Percentiles rank a stretch among this genome's conserved stretches.
These are phyloP conservation scores for Gisinianus flammeolus DNA, from an alignment of 2,888 invertebrate species.

Conservation along the genomic window DNA sequence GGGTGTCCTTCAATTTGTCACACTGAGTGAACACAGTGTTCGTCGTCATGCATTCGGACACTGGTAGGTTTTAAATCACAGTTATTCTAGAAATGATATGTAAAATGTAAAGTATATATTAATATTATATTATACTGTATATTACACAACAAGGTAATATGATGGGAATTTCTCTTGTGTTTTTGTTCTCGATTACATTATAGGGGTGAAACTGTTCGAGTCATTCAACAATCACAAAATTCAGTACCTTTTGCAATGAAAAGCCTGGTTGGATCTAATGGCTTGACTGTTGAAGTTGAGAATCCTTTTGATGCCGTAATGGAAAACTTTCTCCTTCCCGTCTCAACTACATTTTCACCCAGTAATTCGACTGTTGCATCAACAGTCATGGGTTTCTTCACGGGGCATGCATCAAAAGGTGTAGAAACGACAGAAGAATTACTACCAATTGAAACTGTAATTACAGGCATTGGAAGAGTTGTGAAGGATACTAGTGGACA, in stretches of 20 bases:
- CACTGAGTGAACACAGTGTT: slow-evolving; percentile 56
- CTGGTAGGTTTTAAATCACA: slow-evolving; percentile 51
- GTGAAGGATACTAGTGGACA: slow-evolving; percentile 46
- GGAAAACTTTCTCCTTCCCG: slow-evolving; percentile 53
- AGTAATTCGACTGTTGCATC: slow-evolving; percentile 47
- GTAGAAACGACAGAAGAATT: slow-evolving; percentile 56
- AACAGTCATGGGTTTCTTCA: slow-evolving; percentile 57
- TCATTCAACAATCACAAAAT: slow-evolving; percentile 51
- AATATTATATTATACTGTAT: too few relatives aligned
- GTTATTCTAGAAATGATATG: too few relatives aligned
- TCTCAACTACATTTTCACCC: slow-evolving; percentile 56
- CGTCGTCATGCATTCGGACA: slow-evolving; percentile 53
- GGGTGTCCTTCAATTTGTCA: slow-evolving; percentile 55
- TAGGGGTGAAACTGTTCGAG: slow-evolving; percentile 55
- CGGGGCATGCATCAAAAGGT: slow-evolving; percentile 54
- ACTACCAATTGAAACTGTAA: slow-evolving; percentile 52
- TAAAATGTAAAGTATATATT: too few relatives aligned
- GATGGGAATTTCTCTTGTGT: too few relatives aligned
- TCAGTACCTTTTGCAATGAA: slow-evolving; percentile 55
- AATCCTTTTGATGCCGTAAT: slow-evolving; percentile 52
- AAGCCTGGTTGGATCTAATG: slow-evolving; percentile 20
- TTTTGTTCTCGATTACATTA: not conserved
- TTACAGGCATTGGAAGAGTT: slow-evolving; percentile 55
- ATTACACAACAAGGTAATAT: too few relatives aligned
- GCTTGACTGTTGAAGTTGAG: slow-evolving; percentile 48